These are phyloP conservation scores for Herminia tarsipennalis DNA, from an alignment of 2,888 invertebrate genomes.

Conservation along the genomic window DNA sequence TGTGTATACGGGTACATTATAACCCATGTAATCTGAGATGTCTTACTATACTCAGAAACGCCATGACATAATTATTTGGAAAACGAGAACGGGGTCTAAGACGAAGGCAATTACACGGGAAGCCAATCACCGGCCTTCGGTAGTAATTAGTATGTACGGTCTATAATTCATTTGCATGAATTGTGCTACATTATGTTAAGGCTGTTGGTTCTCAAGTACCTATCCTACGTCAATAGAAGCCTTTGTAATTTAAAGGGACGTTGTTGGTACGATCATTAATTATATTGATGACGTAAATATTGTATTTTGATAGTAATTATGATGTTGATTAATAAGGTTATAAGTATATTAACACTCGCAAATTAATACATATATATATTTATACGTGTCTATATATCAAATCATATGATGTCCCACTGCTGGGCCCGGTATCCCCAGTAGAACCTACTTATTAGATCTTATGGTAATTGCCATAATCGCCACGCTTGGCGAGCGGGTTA, in stretches of 20 bases:
- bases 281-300: constrained; percentile 1
- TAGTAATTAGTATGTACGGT: constrained; percentile 52
- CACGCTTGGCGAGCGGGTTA: too few species aligned
- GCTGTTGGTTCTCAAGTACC: constrained; percentile 27
- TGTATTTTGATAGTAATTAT: constrained; percentile 5
- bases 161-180: constrained; percentile 49
- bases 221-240: constrained; percentile 11
- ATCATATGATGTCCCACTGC: too few species aligned
- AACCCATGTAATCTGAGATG: constrained; percentile 17
- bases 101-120: constrained; percentile 53
- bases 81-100: constrained; percentile 35
- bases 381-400: too few species aligned
- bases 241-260: constrained; percentile 23
- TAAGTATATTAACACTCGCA: too few species aligned
- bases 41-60: constrained; percentile 38
- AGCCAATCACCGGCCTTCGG: constrained; percentile 47
- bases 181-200: constrained; percentile 31
- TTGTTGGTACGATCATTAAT: constrained; percentile 16
- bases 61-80: constrained; percentile 22
- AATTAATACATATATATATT: too few species aligned
- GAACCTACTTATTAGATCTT: too few species aligned
- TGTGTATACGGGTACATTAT: too few species aligned
- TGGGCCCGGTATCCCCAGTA: too few species aligned
- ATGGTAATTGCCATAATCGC: too few species aligned
- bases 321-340: too few species aligned